phyloP scores from a whole-genome alignment of 1,140 invertebrate genomes.

The Lanistes nyassanus region DNA sequence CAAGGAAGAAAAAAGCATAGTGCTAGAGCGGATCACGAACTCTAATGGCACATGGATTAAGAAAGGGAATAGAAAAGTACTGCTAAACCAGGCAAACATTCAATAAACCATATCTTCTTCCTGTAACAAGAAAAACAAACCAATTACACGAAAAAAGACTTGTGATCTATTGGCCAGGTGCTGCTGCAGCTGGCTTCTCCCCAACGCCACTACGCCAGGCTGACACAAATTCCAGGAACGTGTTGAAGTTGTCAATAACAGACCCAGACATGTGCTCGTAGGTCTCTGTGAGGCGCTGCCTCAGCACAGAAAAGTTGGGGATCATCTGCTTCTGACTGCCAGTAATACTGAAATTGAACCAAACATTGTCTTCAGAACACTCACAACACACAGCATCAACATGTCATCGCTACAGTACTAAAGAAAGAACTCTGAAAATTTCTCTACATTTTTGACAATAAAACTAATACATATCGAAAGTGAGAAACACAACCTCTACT shows the following conservation, averaged over 20 bases:
- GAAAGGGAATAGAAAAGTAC: no score
- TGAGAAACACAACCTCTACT: neutral
- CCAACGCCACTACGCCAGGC: no score
- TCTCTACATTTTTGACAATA: neutral
- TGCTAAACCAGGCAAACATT: no score
- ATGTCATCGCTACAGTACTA: neutral
- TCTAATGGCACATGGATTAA: no score
- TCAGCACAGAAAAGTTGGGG: neutral
- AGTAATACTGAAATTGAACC: neutral
- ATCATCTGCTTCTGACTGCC: constrained; percentile 5
- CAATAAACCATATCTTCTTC: no score
- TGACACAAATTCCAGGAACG: neutral
- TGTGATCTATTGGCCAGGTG: no score
- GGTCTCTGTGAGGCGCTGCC: constrained; percentile 13
- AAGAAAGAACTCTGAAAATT: neutral
- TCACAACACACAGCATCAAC: neutral
- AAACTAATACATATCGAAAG: neutral
- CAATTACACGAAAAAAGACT: no score
- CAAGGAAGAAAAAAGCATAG: no score
- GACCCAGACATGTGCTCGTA: neutral
- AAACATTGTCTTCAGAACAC: neutral
- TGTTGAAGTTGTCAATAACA: neutral
- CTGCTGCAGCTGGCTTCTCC: neutral
- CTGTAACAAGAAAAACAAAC: no score
- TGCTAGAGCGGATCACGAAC: no score